Conservation (phyloP, 2,113 vertebrate species). For the Pipra filicauda region DNA sequence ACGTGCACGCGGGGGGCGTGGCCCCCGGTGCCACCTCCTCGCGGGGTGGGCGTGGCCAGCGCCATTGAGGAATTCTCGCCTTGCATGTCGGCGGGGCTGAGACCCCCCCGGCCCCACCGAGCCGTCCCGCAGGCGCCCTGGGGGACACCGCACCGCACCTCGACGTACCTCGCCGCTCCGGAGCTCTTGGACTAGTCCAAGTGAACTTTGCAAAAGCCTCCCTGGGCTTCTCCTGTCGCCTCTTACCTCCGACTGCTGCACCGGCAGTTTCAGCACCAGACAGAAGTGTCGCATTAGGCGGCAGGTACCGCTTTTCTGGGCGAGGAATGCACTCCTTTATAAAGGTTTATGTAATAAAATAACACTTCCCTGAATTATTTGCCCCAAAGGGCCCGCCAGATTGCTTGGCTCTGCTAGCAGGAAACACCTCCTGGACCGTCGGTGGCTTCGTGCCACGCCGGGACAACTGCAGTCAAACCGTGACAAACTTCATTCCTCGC, state of each 20-base stretch:
- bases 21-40: not conserved
- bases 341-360: not conserved
- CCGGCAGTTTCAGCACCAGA: not conserved
- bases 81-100: conserved; percentile 51
- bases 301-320: not conserved
- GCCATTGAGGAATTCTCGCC: conserved; percentile 74
- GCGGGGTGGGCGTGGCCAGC: conserved; percentile 7
- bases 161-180: not conserved
- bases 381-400: too few species aligned
- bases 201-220: not conserved
- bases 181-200: not conserved
- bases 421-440: not conserved
- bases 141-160: not conserved
- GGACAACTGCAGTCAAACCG: not conserved
- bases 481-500: not conserved
- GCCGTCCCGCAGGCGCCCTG: not conserved
- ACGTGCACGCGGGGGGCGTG: not conserved
- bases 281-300: not conserved
- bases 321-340: fast-evolving
- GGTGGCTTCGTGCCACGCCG: not conserved
- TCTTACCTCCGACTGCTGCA: not conserved
- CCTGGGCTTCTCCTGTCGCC: too few species aligned
- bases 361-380: not conserved
- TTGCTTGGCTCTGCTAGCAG: not conserved
- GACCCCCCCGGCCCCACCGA: not conserved